A percentile compares a stretch with the other conserved stretches of the same genome.
These are phyloP conservation scores for Aphelenchoides bicaudatus DNA, from an alignment of 2,888 invertebrate genomes.

Conservation along the genomic window DNA sequence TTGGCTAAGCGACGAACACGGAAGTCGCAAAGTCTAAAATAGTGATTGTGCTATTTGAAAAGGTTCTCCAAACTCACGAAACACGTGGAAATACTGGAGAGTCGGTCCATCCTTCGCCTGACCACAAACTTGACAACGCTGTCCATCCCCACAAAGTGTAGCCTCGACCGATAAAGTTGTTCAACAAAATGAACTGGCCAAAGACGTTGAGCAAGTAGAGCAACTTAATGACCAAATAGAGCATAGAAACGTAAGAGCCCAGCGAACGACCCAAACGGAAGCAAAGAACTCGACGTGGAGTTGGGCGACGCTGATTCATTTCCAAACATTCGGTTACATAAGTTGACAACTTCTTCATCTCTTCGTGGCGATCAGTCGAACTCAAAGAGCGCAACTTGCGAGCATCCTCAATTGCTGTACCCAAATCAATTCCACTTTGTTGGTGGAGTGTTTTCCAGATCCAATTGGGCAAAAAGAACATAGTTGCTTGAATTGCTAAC, in stretches of 20 bases:
- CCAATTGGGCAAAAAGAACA: constrained; percentile 58
- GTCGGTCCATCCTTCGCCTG: constrained; percentile 58
- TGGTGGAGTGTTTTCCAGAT: constrained; percentile 48
- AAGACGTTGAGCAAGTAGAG: constrained; percentile 55
- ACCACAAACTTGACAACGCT: constrained; percentile 51
- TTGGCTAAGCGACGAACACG: constrained; percentile 61
- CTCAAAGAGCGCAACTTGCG: constrained; percentile 36
- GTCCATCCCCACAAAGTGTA: constrained; percentile 59
- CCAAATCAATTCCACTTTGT: constrained; percentile 40
- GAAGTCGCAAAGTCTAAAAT: constrained; percentile 42
- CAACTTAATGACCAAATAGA: constrained; percentile 54
- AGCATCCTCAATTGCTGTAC: constrained; percentile 49
- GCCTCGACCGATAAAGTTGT: constrained; percentile 59
- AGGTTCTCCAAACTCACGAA: constrained; percentile 28
- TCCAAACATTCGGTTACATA: constrained; percentile 54
- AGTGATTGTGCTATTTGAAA: constrained; percentile 43
- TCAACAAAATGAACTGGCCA: constrained; percentile 58
- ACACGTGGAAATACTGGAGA: constrained; percentile 45
- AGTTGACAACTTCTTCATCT: constrained; percentile 40
- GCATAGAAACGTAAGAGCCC: constrained; percentile 46
- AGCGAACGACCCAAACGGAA: constrained; percentile 41
- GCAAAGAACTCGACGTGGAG: constrained; percentile 29
- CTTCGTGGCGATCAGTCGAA: constrained; percentile 36
- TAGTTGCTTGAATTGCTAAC: constrained; percentile 57
- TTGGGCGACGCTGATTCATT: constrained; percentile 33